Base-by-base conservation (phyloP, 1,140 invertebrate genomes). In the Drosophila auraria region DNA sequence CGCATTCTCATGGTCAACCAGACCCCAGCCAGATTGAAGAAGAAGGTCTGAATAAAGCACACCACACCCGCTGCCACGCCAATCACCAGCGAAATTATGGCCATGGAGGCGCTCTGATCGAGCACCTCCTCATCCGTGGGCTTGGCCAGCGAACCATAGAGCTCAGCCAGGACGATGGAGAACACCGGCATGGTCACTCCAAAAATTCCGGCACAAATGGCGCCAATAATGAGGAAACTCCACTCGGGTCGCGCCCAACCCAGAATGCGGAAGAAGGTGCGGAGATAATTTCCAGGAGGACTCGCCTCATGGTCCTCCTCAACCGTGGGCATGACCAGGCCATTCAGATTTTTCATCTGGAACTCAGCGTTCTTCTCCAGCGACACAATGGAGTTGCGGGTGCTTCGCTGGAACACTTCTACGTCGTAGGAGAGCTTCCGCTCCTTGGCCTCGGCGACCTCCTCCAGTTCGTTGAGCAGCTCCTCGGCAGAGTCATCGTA, bases 131-230 rank as follows among this genome's bases (percentile, higher is more conserved):
- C 93, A 6, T 94, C 93, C 57, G 97, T 94, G 3, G 87, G 93
- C 84, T 63, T 95, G 93, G 77, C 81, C 25, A 93, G 64, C 0
- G 92, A 89, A 68, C 95, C 95, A 63, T 97, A 95, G 33, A 98
- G 95, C 84, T 98, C 96, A 30, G 97, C 97, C 86, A 98, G 97
- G 0, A 98, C 90, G 9, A 98, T 93, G 1, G 97, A 96, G 91
- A 97, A 98, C 5, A 95, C 94, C 0, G 97, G 97, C 78, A 97
- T 96, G 9, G 96, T 95, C 1, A 95, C 94, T 4, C 97, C 97
- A 56, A 96, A 95, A 7, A 96, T 92, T 0, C 95, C 93, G 1
- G 97, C 95, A 3, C 95, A 95, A 1, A 98, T 72, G 49, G 95
- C 94, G 2, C 97, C 97, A 30, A 96, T 91, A 3, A 96, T 63